Percentiles rank a stretch among this genome's conserved stretches.
Evolutionary conservation across 2,888 invertebrate species (phyloP).

Genomic region (Hemicrepidius hirtus): DNA sequence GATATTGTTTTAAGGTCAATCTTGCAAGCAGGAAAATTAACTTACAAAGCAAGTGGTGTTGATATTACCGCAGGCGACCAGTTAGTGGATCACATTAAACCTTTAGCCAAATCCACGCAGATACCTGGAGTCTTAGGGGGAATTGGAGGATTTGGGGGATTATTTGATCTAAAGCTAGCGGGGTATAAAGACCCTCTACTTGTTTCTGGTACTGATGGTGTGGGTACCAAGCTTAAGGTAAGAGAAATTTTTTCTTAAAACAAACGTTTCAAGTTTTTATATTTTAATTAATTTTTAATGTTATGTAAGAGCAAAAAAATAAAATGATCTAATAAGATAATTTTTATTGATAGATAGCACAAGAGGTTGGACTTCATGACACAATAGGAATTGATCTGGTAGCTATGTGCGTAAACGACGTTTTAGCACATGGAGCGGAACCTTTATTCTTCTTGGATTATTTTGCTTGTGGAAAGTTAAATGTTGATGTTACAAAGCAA

Average conservation of each 20-base stretch:
- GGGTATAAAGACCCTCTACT: conserved; percentile 86
- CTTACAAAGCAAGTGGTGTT: conserved; percentile 94
- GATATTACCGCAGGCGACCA: conserved; percentile 94
- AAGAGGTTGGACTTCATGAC: conserved; percentile 84
- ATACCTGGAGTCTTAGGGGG: conserved; percentile 86
- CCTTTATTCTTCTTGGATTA: conserved; percentile 98
- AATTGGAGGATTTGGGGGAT: conserved; percentile 95
- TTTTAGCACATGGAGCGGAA: conserved; percentile 95
- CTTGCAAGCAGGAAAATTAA: conserved; percentile 78
- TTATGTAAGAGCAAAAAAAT: too few relatives aligned
- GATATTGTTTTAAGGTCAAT: conserved; percentile 70
- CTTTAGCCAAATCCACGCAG: conserved; percentile 85
- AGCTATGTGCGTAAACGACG: conserved; percentile 98
- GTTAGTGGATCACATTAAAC: conserved; percentile 89
- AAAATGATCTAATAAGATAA: neutral
- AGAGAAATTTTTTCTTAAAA: too few relatives aligned
- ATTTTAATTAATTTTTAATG: too few relatives aligned
- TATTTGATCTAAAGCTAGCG: conserved; percentile 89
- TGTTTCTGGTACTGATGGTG: conserved; percentile 96
- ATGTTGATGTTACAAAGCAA: conserved; percentile 83
- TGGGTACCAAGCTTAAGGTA: conserved; percentile 97
- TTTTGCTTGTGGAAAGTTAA: conserved; percentile 92
- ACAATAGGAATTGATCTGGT: conserved; percentile 96
- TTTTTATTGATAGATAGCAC: conserved; percentile 81
- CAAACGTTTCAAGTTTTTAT: too few relatives aligned